phyloP scores from a whole-genome alignment of 2,797 vertebrate genomes.

The Glyptemys insculpta region DNA sequence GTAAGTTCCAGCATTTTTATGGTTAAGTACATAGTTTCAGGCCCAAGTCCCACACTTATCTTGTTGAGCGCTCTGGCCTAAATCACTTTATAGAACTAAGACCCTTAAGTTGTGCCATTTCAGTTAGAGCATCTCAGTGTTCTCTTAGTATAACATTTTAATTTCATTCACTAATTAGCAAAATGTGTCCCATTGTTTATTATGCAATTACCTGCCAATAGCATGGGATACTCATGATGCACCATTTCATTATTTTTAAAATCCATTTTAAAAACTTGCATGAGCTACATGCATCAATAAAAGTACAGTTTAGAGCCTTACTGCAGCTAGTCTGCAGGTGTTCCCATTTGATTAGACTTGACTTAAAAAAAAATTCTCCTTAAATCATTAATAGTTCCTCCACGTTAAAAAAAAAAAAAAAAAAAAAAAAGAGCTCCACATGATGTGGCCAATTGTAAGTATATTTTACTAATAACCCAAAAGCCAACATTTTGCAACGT shows the following conservation, averaged over 20 bases:
- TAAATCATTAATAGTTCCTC: too few relatives aligned
- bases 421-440: not conserved
- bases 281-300: not conserved
- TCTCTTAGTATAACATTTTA: not conserved
- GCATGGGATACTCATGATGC: not conserved
- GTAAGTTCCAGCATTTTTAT: not conserved
- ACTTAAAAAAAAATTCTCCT: not conserved
- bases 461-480: not conserved
- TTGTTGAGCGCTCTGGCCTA: not conserved
- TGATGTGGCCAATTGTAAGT: not conserved
- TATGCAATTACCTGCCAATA: not conserved
- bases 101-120: not conserved
- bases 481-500: not conserved
- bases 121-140: not conserved
- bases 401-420: accelerated
- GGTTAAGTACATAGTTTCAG: not conserved
- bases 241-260: not conserved
- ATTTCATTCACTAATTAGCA: not conserved
- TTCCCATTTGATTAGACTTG: not conserved
- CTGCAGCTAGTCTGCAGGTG: not conserved
- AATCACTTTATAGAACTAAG: not conserved
- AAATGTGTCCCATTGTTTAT: not conserved
- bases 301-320: not conserved
- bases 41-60: not conserved
- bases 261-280: not conserved